Evolutionary conservation across 2,113 vertebrate species (phyloP).

Genomic region (Uropsilus gracilis): DNA sequence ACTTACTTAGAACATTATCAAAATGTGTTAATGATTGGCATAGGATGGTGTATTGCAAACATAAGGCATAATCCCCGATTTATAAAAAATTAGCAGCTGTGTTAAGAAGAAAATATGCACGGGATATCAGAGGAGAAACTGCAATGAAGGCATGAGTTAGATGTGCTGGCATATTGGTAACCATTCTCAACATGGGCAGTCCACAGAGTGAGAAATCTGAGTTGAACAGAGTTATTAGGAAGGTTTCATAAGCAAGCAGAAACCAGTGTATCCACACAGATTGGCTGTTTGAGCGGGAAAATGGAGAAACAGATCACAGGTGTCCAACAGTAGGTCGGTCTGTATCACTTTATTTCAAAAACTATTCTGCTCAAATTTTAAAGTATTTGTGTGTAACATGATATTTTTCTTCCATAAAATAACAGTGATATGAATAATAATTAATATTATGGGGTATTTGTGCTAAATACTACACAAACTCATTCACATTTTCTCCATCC

Average conservation of each 20-base stretch:
- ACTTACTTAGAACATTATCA: slow-evolving; percentile 5
- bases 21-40: slow-evolving; percentile 29
- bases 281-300: neutral
- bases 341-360: neutral
- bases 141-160: slow-evolving; percentile 30
- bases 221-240: neutral
- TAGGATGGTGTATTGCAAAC: neutral
- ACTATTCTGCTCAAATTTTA: neutral
- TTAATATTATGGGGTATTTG: neutral
- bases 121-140: neutral
- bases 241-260: neutral
- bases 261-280: neutral
- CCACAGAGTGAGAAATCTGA: slow-evolving; percentile 26
- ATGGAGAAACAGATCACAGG: neutral
- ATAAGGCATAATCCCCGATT: slow-evolving; percentile 21
- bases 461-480: neutral
- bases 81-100: slow-evolving; percentile 38
- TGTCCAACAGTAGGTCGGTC: neutral
- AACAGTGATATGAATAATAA: neutral
- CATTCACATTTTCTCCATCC: neutral
- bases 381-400: neutral
- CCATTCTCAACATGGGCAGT: neutral
- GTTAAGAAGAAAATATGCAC: slow-evolving; percentile 35
- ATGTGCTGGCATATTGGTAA: slow-evolving; percentile 6
- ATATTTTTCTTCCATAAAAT: neutral